Evolutionary conservation across 2,113 vertebrate species (phyloP).

Genomic region (Agelaius phoeniceus): DNA sequence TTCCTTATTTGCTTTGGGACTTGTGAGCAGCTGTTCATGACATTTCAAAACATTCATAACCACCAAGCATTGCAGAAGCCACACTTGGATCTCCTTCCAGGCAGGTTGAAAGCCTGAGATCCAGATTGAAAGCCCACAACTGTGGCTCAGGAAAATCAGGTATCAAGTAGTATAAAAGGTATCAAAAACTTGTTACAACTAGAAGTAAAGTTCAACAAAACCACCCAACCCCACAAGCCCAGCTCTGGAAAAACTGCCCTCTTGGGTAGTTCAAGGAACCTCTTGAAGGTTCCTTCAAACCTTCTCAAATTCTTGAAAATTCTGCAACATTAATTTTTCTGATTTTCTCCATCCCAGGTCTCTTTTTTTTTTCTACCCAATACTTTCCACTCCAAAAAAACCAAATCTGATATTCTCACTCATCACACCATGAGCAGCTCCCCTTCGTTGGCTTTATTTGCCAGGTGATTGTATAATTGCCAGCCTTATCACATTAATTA

Average conservation of each 20-base stretch:
- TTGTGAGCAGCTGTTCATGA: neutral
- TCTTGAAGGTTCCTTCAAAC: neutral
- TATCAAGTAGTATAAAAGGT: neutral
- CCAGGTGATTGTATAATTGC: neutral
- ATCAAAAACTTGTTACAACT: neutral
- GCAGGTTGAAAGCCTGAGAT: neutral
- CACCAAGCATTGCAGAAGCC: neutral
- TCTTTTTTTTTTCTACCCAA: neutral
- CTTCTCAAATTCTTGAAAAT: neutral
- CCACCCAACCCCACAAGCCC: neutral
- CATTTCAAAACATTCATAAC: neutral
- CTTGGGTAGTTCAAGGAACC: neutral
- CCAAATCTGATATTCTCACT: neutral
- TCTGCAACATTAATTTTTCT: neutral
- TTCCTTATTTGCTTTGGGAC: neutral
- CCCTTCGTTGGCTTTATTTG: fast-evolving
- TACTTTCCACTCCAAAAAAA: neutral
- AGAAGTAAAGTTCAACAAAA: neutral
- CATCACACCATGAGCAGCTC: neutral
- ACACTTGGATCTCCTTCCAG: neutral
- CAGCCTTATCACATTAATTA: neutral
- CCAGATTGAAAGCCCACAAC: neutral
- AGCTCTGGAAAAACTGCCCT: neutral
- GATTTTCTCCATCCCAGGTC: neutral
- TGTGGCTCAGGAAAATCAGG: neutral